These are phyloP conservation scores for Astur gentilis DNA, from an alignment of 2,113 vertebrate genomes.

Conservation along the genomic window DNA sequence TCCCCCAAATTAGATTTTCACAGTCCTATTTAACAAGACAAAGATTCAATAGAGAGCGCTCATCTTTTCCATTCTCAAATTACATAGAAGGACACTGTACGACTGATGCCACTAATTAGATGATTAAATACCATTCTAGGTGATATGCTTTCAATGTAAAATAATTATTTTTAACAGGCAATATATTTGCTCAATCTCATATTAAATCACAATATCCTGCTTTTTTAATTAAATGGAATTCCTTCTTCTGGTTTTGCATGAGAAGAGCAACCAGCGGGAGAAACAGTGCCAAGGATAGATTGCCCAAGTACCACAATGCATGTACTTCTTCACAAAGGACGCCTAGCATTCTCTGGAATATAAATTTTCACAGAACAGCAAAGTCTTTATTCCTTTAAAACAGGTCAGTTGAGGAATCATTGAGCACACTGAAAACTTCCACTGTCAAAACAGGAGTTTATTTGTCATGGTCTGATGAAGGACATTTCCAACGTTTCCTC, in stretches of 20 bases:
- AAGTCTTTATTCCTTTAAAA: constrained; percentile 18
- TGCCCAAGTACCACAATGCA: neutral
- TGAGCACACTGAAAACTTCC: neutral
- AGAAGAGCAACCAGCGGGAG: constrained; percentile 4
- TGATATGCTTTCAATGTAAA: constrained; percentile 63
- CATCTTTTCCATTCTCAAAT: constrained; percentile 31
- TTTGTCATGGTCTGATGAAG: neutral
- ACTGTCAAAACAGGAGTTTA: neutral
- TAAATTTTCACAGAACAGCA: constrained; percentile 18
- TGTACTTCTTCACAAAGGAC: constrained; percentile 4
- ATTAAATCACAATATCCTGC: constrained; percentile 45
- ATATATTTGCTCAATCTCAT: constrained; percentile 58
- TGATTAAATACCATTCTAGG: constrained; percentile 69
- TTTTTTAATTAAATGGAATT: constrained; percentile 55
- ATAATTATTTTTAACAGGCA: constrained; percentile 64
- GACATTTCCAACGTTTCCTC: neutral
- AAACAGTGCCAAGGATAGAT: neutral
- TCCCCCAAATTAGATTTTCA: constrained; percentile 55
- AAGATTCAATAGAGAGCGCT: constrained; percentile 22
- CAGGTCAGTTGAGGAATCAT: neutral
- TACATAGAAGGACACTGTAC: neutral
- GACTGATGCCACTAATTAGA: constrained; percentile 57
- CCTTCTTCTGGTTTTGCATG: neutral
- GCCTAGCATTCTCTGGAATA: neutral
- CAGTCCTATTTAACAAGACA: constrained; percentile 55